Percentiles rank a stretch among this genome's conserved stretches.
These are phyloP conservation scores for Argyra leucocephala DNA, from an alignment of 2,888 invertebrate genomes.

Conservation along the genomic window DNA sequence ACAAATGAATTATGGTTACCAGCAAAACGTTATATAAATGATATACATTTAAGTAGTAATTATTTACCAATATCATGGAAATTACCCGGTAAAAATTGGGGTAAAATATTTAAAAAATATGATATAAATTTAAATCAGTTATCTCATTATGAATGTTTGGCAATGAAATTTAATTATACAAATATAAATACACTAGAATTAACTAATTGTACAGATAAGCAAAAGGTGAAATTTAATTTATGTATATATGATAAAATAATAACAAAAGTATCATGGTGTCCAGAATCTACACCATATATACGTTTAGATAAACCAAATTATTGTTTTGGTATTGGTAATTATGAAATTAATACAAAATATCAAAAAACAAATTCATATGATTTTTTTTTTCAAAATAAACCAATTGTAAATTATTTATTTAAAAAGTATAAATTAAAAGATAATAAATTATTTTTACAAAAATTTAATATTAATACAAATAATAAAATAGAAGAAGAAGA, in stretches of 20 bases:
- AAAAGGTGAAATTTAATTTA: not conserved
- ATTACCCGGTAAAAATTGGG: conserved; percentile 44
- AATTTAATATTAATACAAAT: not conserved
- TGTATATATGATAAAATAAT: conserved; percentile 15
- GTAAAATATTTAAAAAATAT: conserved; percentile 26
- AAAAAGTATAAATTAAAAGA: conserved; percentile 1
- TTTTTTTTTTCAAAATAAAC: conserved; percentile 19
- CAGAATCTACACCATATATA: conserved; percentile 23
- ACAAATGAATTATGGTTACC: conserved; percentile 46
- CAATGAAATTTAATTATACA: conserved; percentile 11
- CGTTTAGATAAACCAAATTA: conserved; percentile 30
- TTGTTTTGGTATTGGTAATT: conserved; percentile 32
- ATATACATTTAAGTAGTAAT: conserved; percentile 17
- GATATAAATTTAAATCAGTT: conserved; percentile 24
- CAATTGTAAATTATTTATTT: conserved; percentile 1
- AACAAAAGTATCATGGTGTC: conserved; percentile 27
- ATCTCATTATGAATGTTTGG: conserved; percentile 30
- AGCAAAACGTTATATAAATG: conserved; percentile 38
- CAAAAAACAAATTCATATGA: conserved; percentile 20
- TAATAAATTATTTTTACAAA: not conserved
- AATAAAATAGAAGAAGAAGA: conserved; percentile 11
- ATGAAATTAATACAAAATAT: conserved; percentile 23
- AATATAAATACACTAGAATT: not conserved
- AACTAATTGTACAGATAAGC: not conserved
- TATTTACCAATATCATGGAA: conserved; percentile 42